Evolutionary conservation across 64 coral and sea anemone genomes (phyloP), one percentile per base, ranked within the genome.

Genomic region (Stichodactyla mertensii): DNA sequence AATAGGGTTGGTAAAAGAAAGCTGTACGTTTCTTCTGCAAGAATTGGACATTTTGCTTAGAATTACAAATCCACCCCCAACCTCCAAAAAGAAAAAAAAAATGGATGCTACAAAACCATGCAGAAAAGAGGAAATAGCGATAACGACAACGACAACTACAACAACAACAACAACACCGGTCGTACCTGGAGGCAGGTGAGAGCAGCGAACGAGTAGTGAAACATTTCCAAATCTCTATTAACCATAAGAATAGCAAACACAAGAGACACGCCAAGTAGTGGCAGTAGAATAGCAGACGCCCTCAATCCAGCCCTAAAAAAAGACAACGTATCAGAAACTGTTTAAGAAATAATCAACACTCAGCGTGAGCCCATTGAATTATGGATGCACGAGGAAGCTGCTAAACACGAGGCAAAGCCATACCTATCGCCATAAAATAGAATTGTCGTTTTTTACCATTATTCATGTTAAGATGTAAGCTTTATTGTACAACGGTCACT

Each of bases 161-260:
- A 71, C 0, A 71, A 71, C 0, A 71, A 19, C 2, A 71, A 16
- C 3, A 64, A 20, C 52, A 14, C 16, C 12, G 26, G 27, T 52
- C 82, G 1, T 70, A 97, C 95, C 95, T 97, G 97, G 51, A 79
- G 95, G 77, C 88, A 94, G 8, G 88, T 87, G 9, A 99, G 87
- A 55, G 87, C 89, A 77, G 97, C 97, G 57, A 94, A 99, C 1
- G 94, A 77, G 31, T 95, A 99, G 80, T 99, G 97, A 11, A 99
- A 99, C 54, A 90, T 74, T n/a, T 92, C 90, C 10, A 99, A 20
- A 15, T 94, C 88, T 64, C 86, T 64, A 56, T 99, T 99, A 4
- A 99, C 93, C 70, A 94, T 85, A 14, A 99, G 86, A 14, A 99
- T 87, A 9, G 90, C 97, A 57, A 99, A 99, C 10, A 91, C 90